Base-by-base conservation (phyloP, 2,888 invertebrate species). In the Tenthredo notha region DNA sequence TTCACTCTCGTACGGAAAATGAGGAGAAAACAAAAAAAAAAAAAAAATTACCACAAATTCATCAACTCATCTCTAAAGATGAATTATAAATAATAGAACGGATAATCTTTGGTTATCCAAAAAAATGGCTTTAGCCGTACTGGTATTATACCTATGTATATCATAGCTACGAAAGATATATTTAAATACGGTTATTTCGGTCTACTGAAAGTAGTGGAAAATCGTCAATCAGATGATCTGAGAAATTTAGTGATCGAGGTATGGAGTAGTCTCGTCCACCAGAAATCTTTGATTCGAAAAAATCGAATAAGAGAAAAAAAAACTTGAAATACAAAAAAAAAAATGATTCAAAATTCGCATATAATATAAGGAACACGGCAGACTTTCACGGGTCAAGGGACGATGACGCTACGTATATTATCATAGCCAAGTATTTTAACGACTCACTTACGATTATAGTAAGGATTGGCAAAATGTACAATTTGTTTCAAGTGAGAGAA, bases 101-200 rank as follows among this genome's bases (percentile, higher is more conserved):
- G 88, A 88, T 89, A 89, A 88, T 91, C 89, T 91, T 90, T 91
- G 90, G 89, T 90, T 88, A 87, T 87, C 90, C 88, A 90, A 89
- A 88, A 88, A 88, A 74, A 43, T 88, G 88, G 86, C 87, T 88
- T 88, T 87, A 85, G 86, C 87, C 87, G 88, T 85, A 87, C 33
- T 33, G 37, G 37, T 37, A 37, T 37, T 15, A 37, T n/a, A 74
- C 21, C 25, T 25, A 29, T 65, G 15, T 67, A 43, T 40, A 74
- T 80, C 40, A 12, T 12, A 80, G 50, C 29, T 50, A 80, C 37
- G 21, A 58, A 61, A 12, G 37, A 74, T 10, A 74, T 10, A 77
- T 15, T 33, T 12, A 21, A 21, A 61, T 25, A 61, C 61, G 61
- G 61, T 61, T 61, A 25, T 61, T 61, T 80, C 40, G 33, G 83